phyloP scores from a whole-genome alignment of 2,888 invertebrate species.

The Prosopocoilus inquinatus region DNA sequence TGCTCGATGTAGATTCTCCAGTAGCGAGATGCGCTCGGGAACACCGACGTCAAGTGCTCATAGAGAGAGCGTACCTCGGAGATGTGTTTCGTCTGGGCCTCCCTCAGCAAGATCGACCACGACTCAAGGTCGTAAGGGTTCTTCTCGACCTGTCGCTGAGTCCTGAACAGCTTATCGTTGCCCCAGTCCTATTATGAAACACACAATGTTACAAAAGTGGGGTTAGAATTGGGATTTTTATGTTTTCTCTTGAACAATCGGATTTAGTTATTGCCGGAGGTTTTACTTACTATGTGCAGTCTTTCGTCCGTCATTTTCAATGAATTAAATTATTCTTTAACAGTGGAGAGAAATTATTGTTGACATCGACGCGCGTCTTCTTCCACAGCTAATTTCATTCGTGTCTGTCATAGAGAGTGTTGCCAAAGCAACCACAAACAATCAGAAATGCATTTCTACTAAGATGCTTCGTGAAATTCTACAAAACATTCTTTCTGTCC shows the following conservation, averaged over 20 bases:
- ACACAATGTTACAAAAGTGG: neutral
- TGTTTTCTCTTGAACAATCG: neutral
- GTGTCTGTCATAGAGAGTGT: too few relatives aligned
- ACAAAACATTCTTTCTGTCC: too few relatives aligned
- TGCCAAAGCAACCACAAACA: too few relatives aligned
- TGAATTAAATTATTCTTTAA: too few relatives aligned
- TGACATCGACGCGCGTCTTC: too few relatives aligned
- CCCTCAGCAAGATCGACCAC: slow-evolving; percentile 94
- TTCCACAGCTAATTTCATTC: too few relatives aligned
- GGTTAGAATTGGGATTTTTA: neutral
- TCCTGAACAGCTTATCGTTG: slow-evolving; percentile 78
- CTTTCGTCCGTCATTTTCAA: slow-evolving; percentile 21
- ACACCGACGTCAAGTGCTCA: slow-evolving; percentile 90
- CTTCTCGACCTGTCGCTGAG: slow-evolving; percentile 82
- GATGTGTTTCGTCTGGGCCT: slow-evolving; percentile 84
- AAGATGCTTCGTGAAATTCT: too few relatives aligned
- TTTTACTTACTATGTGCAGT: slow-evolving; percentile 22
- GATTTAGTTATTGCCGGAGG: neutral
- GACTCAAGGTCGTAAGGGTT: slow-evolving; percentile 95
- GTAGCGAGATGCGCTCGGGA: slow-evolving; percentile 94
- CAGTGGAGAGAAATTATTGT: too few relatives aligned
- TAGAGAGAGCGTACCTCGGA: slow-evolving; percentile 90
- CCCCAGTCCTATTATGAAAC: slow-evolving; percentile 76
- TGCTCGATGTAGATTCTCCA: slow-evolving; percentile 99
- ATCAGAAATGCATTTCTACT: too few relatives aligned